Percentiles rank a stretch among this genome's conserved stretches.
Evolutionary conservation across 2,113 vertebrate species (phyloP).

Genomic region (Dromiciops gliroides): DNA sequence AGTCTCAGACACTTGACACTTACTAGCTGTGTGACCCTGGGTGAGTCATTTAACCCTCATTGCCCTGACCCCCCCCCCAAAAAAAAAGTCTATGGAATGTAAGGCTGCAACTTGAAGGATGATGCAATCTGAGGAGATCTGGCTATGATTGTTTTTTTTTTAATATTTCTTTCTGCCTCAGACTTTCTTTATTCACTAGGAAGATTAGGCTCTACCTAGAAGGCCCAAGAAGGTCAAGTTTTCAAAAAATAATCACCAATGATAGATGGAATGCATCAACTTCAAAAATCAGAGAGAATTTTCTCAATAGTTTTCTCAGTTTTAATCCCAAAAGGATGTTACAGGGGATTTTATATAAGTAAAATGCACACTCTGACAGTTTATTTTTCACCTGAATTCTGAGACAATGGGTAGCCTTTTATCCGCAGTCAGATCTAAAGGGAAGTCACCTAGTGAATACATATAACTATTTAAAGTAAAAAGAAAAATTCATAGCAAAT

Average conservation of each 20-base stretch:
- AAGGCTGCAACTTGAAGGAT: not conserved
- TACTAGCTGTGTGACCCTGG: no score
- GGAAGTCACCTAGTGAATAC: not conserved
- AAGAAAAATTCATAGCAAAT: not conserved
- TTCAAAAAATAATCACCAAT: slow-evolving; percentile 14
- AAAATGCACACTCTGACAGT: slow-evolving; percentile 1
- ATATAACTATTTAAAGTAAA: not conserved
- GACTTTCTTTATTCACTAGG: not conserved
- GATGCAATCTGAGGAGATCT: not conserved
- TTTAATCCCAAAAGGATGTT: slow-evolving; percentile 4
- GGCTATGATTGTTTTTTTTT: not conserved
- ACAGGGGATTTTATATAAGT: not conserved
- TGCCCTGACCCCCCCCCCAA: no score
- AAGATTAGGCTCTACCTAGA: not conserved
- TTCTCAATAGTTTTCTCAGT: slow-evolving; percentile 23
- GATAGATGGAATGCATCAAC: not conserved
- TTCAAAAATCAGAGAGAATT: slow-evolving; percentile 47
- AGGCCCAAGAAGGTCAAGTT: not conserved
- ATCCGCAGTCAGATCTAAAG: not conserved
- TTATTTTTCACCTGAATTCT: slow-evolving; percentile 9
- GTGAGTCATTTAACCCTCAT: no score
- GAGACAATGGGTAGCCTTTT: slow-evolving; percentile 8
- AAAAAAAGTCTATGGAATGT: not conserved
- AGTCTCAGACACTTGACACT: no score
- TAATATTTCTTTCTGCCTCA: slow-evolving; percentile 14